These are phyloP conservation scores for Microplitis demolitor DNA, from an alignment of 1,140 invertebrate species.

Conservation along the genomic window DNA sequence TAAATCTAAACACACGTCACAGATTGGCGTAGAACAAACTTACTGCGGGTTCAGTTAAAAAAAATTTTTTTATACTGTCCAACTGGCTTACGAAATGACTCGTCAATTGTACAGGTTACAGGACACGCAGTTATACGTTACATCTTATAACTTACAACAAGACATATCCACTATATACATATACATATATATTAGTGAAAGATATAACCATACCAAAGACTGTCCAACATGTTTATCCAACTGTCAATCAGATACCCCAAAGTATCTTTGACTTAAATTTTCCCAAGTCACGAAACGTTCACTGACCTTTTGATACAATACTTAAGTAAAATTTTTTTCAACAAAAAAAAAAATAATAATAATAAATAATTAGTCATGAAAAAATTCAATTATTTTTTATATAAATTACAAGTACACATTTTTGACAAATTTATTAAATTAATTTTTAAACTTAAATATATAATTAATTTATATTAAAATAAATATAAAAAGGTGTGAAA, in stretches of 20 bases:
- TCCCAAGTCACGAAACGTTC: not conserved
- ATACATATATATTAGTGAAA: too few relatives aligned
- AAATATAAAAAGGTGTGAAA: too few relatives aligned
- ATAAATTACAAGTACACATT: too few relatives aligned
- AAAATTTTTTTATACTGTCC: slow-evolving; percentile 17
- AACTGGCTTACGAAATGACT: slow-evolving; percentile 26
- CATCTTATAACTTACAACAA: too few relatives aligned
- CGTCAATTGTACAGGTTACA: slow-evolving; percentile 19
- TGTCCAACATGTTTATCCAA: slow-evolving; percentile 26
- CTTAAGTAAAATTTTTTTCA: too few relatives aligned
- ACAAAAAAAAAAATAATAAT: not conserved
- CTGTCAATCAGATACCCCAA: slow-evolving; percentile 26
- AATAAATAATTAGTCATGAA: not conserved
- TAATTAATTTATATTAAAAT: too few relatives aligned
- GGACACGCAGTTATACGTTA: not conserved
- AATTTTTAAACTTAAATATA: too few relatives aligned
- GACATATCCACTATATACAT: too few relatives aligned
- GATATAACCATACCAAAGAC: not conserved
- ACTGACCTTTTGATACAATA: not conserved
- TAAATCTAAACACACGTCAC: too few relatives aligned
- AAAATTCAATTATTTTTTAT: too few relatives aligned
- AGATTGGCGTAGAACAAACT: not conserved
- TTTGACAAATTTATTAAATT: too few relatives aligned
- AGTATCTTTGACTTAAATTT: not conserved
- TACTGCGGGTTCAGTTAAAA: not conserved